Evolutionary conservation across 2,113 vertebrate species (phyloP).

Genomic region (Trogon surrucura): DNA sequence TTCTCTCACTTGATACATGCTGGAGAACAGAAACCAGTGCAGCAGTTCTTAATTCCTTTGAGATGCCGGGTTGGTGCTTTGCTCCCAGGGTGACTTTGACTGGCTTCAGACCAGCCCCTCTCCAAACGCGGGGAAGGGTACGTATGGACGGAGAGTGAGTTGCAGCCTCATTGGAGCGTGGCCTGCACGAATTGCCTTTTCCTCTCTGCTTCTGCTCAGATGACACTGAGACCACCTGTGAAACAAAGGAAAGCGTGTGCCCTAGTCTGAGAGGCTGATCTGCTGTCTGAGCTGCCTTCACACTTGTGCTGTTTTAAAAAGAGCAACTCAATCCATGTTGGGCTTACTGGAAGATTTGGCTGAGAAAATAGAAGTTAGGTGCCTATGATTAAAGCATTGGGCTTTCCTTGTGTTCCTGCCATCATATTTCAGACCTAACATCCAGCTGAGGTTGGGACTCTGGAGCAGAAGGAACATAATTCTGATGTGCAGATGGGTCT

Average conservation of each 20-base stretch:
- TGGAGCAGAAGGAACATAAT: not conserved
- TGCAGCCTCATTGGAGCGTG: not conserved
- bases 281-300: conserved; percentile 39
- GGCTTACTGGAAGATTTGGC: conserved; percentile 1
- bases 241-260: not conserved
- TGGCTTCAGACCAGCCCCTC: conserved; percentile 24
- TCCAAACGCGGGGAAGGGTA: not conserved
- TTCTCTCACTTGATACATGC: not conserved
- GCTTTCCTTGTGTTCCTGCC: not conserved
- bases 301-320: conserved; percentile 31
- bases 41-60: not conserved
- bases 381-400: not conserved
- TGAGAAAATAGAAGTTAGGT: not conserved
- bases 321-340: conserved; percentile 18
- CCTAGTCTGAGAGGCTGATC: not conserved
- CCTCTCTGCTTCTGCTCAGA: conserved; percentile 39
- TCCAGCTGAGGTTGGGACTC: not conserved
- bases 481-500: not conserved
- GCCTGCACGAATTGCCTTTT: conserved; percentile 16
- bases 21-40: not conserved
- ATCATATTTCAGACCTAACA: not conserved
- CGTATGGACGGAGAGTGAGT: not conserved
- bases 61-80: not conserved
- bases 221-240: conserved; percentile 38
- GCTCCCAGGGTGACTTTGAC: not conserved